A percentile compares a stretch with the other conserved stretches of the same genome.
Evolutionary conservation across 2,113 vertebrate genomes (phyloP).

Genomic region (Poecile atricapillus): DNA sequence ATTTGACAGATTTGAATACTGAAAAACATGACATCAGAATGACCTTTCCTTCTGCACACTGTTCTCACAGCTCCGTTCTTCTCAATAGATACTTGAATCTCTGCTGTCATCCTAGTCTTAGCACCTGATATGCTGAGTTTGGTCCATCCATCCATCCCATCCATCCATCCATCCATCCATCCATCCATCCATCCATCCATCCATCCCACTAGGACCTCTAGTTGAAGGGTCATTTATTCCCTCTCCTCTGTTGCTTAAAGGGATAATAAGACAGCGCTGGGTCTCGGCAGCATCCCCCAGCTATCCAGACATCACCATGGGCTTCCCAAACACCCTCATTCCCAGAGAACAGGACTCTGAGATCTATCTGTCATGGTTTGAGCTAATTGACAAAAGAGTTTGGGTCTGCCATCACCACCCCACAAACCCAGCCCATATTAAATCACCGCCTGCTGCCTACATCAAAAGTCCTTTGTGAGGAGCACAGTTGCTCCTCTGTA

Average conservation of each 20-base stretch:
- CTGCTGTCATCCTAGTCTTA: not conserved
- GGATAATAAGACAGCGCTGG: fast-evolving
- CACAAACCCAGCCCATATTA: not conserved
- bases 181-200: not conserved
- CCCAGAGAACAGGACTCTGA: not conserved
- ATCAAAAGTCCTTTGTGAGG: constrained; percentile 48
- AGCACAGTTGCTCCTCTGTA: constrained; percentile 36
- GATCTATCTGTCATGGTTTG: not conserved
- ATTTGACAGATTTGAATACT: not conserved
- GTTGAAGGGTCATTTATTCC: not conserved
- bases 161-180: not conserved
- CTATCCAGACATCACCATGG: not conserved
- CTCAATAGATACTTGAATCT: not conserved
- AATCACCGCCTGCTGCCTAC: not conserved
- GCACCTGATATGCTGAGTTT: not conserved
- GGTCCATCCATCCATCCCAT: not conserved
- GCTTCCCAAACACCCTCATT: not conserved
- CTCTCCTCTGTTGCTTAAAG: not conserved
- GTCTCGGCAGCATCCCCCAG: fast-evolving
- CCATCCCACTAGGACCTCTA: not conserved
- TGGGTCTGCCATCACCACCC: not conserved
- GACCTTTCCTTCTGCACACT: not conserved
- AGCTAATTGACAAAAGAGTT: not conserved
- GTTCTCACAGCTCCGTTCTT: not conserved
- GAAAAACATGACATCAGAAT: constrained; percentile 10